Conservation (phyloP, 2,888 invertebrate species). For the Anarsia innoxiella region DNA sequence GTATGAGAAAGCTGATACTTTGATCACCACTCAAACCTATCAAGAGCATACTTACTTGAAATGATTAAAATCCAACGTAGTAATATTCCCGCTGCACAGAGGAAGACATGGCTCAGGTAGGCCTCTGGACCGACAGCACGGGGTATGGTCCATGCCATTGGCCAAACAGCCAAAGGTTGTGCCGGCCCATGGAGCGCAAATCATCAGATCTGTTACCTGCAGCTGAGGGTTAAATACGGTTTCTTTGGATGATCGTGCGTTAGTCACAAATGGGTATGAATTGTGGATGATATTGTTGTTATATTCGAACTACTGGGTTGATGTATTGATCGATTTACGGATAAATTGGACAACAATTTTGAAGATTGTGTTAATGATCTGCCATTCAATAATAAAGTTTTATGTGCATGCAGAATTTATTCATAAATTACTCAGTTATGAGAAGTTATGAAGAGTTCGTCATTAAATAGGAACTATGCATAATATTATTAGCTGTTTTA, state of each 20-base stretch:
- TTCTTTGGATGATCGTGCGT: constrained; percentile 45
- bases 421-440: no score
- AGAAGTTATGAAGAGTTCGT: no score
- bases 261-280: constrained; percentile 51
- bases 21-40: no score
- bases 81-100: constrained; percentile 86
- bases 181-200: constrained; percentile 91
- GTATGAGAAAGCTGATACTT: no score
- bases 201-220: constrained; percentile 88
- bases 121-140: constrained; percentile 84
- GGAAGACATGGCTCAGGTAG: constrained; percentile 84
- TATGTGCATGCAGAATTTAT: no score
- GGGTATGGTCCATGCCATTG: constrained; percentile 87
- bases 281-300: neutral
- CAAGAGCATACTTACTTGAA: constrained; percentile 87
- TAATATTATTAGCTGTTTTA: no score
- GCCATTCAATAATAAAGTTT: no score
- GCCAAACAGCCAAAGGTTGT: constrained; percentile 87
- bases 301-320: no score
- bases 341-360: no score
- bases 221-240: constrained; percentile 53
- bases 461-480: no score
- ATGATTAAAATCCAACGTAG: constrained; percentile 85
- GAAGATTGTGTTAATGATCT: no score
- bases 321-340: no score